A percentile compares a stretch with the other conserved stretches of the same genome.
phyloP scores from a whole-genome alignment of 2,888 invertebrate genomes.

The Malacosoma neustria region DNA sequence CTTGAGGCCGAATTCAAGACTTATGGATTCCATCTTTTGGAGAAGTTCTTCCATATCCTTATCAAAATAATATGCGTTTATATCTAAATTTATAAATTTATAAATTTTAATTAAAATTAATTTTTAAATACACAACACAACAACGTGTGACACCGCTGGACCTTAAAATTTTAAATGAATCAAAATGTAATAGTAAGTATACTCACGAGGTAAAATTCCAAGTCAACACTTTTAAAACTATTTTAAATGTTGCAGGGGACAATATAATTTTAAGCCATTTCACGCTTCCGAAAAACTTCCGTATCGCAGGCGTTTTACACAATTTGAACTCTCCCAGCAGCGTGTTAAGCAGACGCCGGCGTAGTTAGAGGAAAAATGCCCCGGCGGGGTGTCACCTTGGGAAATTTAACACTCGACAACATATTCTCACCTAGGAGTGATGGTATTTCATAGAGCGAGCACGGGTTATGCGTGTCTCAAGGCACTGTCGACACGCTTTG shows the following conservation, averaged over 20 bases:
- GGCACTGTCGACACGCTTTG: too few relatives aligned
- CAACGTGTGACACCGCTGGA: too few relatives aligned
- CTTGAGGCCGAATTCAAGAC: too few relatives aligned
- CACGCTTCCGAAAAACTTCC: neutral
- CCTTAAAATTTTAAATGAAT: too few relatives aligned
- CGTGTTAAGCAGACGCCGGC: constrained; percentile 28
- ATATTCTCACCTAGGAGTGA: constrained; percentile 45
- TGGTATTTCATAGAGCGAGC: constrained; percentile 53
- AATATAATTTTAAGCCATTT: neutral
- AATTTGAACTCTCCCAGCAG: constrained; percentile 21
- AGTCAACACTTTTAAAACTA: neutral
- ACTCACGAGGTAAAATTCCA: neutral
- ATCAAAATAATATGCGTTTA: too few relatives aligned
- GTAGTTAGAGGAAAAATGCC: constrained; percentile 44
- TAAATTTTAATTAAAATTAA: too few relatives aligned
- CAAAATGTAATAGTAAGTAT: too few relatives aligned
- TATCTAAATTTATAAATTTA: too few relatives aligned
- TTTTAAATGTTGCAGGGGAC: neutral
- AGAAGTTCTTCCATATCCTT: too few relatives aligned
- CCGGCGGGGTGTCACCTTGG: constrained; percentile 42
- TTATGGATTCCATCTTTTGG: too few relatives aligned
- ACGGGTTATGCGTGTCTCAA: constrained; percentile 15
- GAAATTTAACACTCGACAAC: constrained; percentile 52
- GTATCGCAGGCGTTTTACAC: constrained; percentile 11
- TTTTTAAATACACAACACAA: too few relatives aligned